A percentile compares a stretch with the other conserved stretches of the same genome.
phyloP scores from a whole-genome alignment of 2,888 invertebrate genomes.

The Bombylius major region DNA sequence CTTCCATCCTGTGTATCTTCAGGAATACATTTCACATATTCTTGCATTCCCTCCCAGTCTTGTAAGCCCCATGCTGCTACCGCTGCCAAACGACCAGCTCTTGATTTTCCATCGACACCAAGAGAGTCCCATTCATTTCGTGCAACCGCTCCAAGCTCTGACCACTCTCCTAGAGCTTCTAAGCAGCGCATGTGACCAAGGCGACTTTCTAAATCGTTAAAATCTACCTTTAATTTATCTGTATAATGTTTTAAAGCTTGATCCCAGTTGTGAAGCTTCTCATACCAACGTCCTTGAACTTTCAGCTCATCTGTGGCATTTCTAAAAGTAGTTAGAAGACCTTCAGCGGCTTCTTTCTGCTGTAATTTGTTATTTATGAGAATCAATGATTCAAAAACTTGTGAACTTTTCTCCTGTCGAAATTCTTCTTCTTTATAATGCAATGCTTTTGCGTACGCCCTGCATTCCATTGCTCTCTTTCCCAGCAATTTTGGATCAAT shows the following conservation, averaged over 20 bases:
- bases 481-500: slow-evolving; percentile 78
- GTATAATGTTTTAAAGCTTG: slow-evolving; percentile 83
- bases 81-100: slow-evolving; percentile 80
- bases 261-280: slow-evolving; percentile 98
- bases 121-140: slow-evolving; percentile 67
- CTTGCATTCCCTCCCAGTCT: slow-evolving; percentile 89
- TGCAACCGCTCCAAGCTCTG: slow-evolving; percentile 66
- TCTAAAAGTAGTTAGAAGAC: slow-evolving; percentile 70
- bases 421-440: slow-evolving; percentile 85
- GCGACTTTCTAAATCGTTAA: slow-evolving; percentile 62
- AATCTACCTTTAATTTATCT: slow-evolving; percentile 52
- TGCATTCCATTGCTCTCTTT: slow-evolving; percentile 87
- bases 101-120: slow-evolving; percentile 41
- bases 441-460: slow-evolving; percentile 54
- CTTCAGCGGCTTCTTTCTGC: slow-evolving; percentile 96
- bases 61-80: slow-evolving; percentile 94
- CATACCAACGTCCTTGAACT: slow-evolving; percentile 88
- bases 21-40: slow-evolving; percentile 79
- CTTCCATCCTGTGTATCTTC: slow-evolving; percentile 91
- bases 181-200: slow-evolving; percentile 90
- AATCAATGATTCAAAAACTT: slow-evolving; percentile 86
- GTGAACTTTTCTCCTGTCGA: slow-evolving; percentile 58
- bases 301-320: slow-evolving; percentile 49
- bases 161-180: slow-evolving; percentile 96
- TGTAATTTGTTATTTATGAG: slow-evolving; percentile 97